Evolutionary conservation across 35 echinoderm and acorn worm species (phyloP).

Genomic region (Chiridota heheva): DNA sequence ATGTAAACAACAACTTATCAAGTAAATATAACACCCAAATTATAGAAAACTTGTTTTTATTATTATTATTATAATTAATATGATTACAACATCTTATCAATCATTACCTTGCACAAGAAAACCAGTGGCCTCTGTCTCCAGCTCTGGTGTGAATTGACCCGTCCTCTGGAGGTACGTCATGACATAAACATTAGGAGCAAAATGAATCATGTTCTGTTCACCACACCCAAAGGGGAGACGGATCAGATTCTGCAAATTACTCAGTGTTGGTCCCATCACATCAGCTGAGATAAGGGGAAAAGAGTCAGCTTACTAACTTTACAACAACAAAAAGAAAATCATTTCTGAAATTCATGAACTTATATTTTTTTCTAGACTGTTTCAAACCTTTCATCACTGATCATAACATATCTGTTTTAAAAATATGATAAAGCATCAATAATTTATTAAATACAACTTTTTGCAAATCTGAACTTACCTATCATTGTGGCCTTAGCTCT

Average conservation of each 20-base stretch:
- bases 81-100: no score
- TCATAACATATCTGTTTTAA: no score
- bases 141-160: conserved; percentile 72
- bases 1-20: no score
- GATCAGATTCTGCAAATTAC: conserved; percentile 92
- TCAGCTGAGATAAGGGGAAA: conserved; percentile 46
- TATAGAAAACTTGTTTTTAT: no score
- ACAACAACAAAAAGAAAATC: no score
- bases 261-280: conserved; percentile 97
- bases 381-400: no score
- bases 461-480: conserved; percentile 38
- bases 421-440: no score
- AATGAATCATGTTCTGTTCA: conserved; percentile 99
- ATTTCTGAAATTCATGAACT: no score
- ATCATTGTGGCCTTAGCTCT: conserved; percentile 74
- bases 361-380: no score
- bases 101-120: conserved; percentile 83
- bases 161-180: conserved; percentile 82
- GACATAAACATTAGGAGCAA: conserved; percentile 98
- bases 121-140: conserved; percentile 61
- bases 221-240: conserved; percentile 94
- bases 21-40: no score
- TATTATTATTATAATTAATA: no score
- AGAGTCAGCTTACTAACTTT: not conserved
- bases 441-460: no score